These are phyloP conservation scores for Drosophila suboccidentalis DNA, from an alignment of 2,888 invertebrate genomes.

Conservation along the genomic window DNA sequence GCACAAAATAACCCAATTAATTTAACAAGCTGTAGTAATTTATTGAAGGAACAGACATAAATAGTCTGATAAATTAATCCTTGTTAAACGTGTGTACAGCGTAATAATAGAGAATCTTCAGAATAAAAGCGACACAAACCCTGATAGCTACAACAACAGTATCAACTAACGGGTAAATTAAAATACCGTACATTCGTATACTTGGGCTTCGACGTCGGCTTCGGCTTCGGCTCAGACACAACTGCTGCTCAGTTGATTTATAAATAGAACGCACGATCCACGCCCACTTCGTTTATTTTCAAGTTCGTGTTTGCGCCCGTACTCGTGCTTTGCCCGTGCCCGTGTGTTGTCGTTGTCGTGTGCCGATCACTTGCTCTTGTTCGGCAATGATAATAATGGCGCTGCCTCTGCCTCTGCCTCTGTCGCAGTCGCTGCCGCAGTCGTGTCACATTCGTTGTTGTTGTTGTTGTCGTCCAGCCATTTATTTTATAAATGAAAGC, in stretches of 20 bases:
- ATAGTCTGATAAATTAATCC: conserved; percentile 1
- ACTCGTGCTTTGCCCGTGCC: conserved; percentile 10
- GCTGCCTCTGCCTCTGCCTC: conserved; percentile 7
- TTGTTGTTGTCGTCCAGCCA: conserved; percentile 32
- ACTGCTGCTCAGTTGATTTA: conserved; percentile 33
- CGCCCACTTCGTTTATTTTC: conserved; percentile 40
- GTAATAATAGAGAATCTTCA: not conserved
- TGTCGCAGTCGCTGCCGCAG: conserved; percentile 16
- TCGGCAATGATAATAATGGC: conserved; percentile 26
- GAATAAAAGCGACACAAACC: not conserved
- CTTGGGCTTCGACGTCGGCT: conserved; percentile 6
- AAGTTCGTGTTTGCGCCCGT: conserved; percentile 16
- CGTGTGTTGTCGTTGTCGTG: conserved; percentile 21
- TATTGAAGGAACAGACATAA: not conserved
- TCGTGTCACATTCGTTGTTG: conserved; percentile 26
- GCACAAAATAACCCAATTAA: conserved; percentile 7
- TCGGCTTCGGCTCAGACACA: conserved; percentile 25
- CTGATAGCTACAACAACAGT: conserved; percentile 5
- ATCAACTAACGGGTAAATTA: conserved; percentile 37
- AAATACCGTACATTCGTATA: conserved; percentile 31
- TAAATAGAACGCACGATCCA: conserved; percentile 47
- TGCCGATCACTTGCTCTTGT: conserved; percentile 39
- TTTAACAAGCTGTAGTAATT: not conserved
- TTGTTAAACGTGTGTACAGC: not conserved
- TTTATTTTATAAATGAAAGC: conserved; percentile 68